Evolutionary conservation across 2,797 vertebrate species (phyloP).

Genomic region (Phoeniculus purpureus): DNA sequence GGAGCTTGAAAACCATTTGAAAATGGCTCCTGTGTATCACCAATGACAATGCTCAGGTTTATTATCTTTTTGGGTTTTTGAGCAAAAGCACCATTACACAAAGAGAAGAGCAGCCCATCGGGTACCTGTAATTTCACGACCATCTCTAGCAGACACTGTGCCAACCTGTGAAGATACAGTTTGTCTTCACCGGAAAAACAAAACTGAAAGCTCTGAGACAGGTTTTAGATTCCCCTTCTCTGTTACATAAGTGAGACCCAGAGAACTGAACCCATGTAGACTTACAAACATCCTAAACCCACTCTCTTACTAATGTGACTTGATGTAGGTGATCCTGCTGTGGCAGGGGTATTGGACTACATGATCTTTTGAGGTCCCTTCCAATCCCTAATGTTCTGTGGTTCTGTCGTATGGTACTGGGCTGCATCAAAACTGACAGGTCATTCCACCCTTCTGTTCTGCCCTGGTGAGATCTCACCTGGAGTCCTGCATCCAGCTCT

Average conservation of each 20-base stretch:
- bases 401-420: no score
- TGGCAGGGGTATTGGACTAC: no score
- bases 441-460: no score
- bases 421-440: no score
- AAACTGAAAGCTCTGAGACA: background rate
- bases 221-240: background rate
- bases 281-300: constrained; percentile 2
- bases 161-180: background rate
- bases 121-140: constrained; percentile 19
- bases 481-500: no score
- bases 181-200: background rate
- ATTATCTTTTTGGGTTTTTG: constrained; percentile 40
- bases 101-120: constrained; percentile 13
- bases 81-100: constrained; percentile 48
- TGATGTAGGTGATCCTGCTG: no score
- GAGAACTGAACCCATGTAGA: constrained; percentile 2
- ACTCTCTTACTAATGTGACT: constrained; percentile 12
- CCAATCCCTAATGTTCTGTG: no score
- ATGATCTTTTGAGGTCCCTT: no score
- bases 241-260: background rate
- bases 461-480: no score
- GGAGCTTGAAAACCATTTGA: background rate
- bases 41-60: constrained; percentile 3
- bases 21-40: constrained; percentile 34
- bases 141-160: background rate